Evolutionary conservation across 2,113 vertebrate species (phyloP).

Genomic region (Macroglossus sobrinus): DNA sequence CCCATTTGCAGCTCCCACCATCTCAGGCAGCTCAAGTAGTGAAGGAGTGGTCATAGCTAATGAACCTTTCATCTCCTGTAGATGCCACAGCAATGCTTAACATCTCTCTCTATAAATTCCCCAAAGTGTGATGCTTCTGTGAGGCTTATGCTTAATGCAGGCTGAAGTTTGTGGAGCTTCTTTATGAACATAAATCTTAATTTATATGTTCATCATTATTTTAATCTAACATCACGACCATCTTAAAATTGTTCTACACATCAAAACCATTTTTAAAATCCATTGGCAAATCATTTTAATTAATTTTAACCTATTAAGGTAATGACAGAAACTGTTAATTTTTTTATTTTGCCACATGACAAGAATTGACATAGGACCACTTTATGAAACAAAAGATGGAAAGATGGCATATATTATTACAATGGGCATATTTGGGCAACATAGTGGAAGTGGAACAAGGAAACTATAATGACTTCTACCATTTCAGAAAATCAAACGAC

Average conservation of each 20-base stretch:
- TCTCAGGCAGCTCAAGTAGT: background rate
- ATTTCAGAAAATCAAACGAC: slow-evolving; percentile 37
- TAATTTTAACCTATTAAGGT: slow-evolving; percentile 38
- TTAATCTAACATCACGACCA: background rate
- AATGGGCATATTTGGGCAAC: slow-evolving; percentile 30
- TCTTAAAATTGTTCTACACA: slow-evolving; percentile 32
- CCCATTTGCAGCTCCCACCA: background rate
- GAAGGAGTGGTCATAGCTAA: background rate
- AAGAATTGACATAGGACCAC: background rate
- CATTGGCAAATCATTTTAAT: slow-evolving; percentile 28
- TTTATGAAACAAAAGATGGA: slow-evolving; percentile 36
- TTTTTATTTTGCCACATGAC: background rate
- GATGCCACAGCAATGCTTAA: background rate
- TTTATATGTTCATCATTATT: slow-evolving; percentile 16
- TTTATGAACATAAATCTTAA: background rate
- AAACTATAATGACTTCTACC: background rate
- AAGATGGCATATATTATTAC: slow-evolving; percentile 31
- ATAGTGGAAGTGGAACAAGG: background rate
- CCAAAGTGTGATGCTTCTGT: background rate
- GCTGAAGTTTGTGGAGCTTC: slow-evolving; percentile 21
- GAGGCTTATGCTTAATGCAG: background rate
- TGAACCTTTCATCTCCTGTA: background rate
- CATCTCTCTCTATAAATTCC: background rate
- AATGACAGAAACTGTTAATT: background rate
- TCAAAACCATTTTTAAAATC: slow-evolving; percentile 54